Base-by-base conservation (phyloP, 2,113 vertebrate species). In the Poeciliopsis prolifica region DNA sequence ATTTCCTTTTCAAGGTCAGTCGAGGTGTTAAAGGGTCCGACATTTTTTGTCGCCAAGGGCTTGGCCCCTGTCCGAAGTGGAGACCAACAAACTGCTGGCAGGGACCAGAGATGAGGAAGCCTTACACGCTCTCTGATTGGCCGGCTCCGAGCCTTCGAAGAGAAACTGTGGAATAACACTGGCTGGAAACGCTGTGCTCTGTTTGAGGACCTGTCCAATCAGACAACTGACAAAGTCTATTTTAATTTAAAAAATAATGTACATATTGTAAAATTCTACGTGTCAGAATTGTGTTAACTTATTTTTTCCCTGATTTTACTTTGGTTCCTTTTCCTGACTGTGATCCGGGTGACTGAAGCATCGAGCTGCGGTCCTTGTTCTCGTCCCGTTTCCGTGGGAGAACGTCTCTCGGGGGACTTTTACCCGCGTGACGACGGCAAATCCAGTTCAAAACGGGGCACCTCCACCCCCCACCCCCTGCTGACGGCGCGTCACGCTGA, bases 201-300 rank as follows among this genome's bases (percentile, higher is more conserved):
- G 77, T 73, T 29, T 77, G 86, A 90, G 87, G 86, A 90, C 87
- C 85, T 87, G 82, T 79, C 89, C 88, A 87, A 88, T 92, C 92
- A 91, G 91, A 93, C 88, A 90, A 89, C 87, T 81, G 83, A 92
- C 92, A 94, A 94, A 37, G 92, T 93, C 87, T 94, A 95, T 95
- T 95, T 95, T 95, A 94, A 95, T 93, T 92, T 94, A 93, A 91
- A 58, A 89, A 81, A 83, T 73, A 92, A 84, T 95, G 94, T 95
- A 95, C 87, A 95, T 95, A 95, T 90, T 95, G 93, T 95, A 95
- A 92, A 95, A 94, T 93, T 94, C 77, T 93, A 92, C 89, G 90
- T 92, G 94, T 95, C 93, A 87, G 85, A 90, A 90, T 93, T 92
- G 90, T 93, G 93, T 94, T 95, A 95, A 95, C 91, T 95, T 95